phyloP scores from a whole-genome alignment of 1,140 invertebrate genomes.

The Thereuonema tuberculata region DNA sequence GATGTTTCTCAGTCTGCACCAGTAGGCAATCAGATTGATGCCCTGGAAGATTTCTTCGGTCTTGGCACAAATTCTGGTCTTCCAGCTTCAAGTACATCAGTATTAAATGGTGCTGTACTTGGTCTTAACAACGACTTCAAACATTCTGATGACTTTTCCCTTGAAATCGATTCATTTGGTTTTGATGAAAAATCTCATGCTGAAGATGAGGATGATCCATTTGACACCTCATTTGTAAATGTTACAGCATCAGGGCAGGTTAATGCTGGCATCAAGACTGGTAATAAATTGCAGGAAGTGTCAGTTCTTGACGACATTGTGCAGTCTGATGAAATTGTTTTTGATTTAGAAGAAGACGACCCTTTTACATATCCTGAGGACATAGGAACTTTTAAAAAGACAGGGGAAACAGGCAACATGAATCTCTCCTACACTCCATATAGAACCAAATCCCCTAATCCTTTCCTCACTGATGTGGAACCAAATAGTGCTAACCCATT shows the following conservation, averaged over 20 bases:
- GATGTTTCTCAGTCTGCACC: neutral
- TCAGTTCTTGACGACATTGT: neutral
- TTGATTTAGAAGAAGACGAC: slow-evolving; percentile 4
- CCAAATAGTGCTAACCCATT: slow-evolving; percentile 9
- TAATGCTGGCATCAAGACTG: slow-evolving; percentile 12
- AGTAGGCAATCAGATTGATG: no score
- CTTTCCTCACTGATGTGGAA: slow-evolving; percentile 7
- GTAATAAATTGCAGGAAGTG: neutral
- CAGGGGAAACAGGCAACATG: neutral
- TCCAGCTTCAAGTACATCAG: slow-evolving; percentile 13
- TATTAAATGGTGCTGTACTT: slow-evolving; percentile 14
- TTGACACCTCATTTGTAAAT: slow-evolving; percentile 27
- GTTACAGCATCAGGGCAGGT: neutral
- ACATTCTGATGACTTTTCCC: no score
- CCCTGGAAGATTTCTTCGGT: neutral
- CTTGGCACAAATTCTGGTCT: slow-evolving; percentile 1
- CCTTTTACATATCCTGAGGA: neutral
- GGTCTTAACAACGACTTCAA: slow-evolving; percentile 13
- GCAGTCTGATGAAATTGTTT: neutral
- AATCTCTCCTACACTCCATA: neutral
- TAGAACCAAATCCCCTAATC: slow-evolving; percentile 8
- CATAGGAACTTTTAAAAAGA: neutral
- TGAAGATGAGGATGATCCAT: slow-evolving; percentile 25
- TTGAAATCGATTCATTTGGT: slow-evolving; percentile 49
- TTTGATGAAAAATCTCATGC: slow-evolving; percentile 29